Percentiles rank a stretch among this genome's conserved stretches.
Evolutionary conservation across 2,113 vertebrate species (phyloP).

Genomic region (Toxostoma redivivum): DNA sequence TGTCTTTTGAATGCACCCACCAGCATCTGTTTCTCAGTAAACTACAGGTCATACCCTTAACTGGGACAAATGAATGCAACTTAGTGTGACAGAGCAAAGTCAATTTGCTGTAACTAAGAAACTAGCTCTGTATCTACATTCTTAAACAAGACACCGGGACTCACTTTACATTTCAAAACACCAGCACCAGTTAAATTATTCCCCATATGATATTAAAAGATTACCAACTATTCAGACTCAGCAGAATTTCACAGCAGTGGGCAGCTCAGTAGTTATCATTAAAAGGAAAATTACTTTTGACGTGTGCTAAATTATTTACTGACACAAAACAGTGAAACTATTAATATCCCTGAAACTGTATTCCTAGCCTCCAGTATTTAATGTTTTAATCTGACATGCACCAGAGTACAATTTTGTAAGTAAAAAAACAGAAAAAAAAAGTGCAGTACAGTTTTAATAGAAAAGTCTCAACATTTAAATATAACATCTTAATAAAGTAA

Average conservation of each 20-base stretch:
- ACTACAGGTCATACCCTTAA: background rate
- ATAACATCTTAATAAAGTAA: background rate
- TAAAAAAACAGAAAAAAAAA: background rate
- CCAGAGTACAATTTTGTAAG: background rate
- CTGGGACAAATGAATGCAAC: background rate
- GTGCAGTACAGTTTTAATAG: background rate
- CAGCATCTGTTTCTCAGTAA: background rate
- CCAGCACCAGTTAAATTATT: background rate
- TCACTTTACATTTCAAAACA: constrained; percentile 1
- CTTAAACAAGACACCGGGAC: background rate
- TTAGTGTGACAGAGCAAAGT: background rate
- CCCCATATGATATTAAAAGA: background rate
- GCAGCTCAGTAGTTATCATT: background rate
- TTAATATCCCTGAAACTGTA: background rate
- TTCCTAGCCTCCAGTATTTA: background rate
- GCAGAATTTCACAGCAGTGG: background rate
- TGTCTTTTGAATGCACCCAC: background rate
- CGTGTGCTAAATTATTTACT: background rate
- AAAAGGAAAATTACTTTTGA: background rate
- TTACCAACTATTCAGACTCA: background rate
- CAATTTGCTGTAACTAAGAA: constrained; percentile 9
- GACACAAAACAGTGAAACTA: background rate
- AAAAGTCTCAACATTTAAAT: background rate
- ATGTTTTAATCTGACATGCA: background rate
- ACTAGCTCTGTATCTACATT: background rate